Evolutionary conservation across 2,888 invertebrate genomes (phyloP), one percentile per base, ranked within the genome.

Genomic region (Lypha dubia): DNA sequence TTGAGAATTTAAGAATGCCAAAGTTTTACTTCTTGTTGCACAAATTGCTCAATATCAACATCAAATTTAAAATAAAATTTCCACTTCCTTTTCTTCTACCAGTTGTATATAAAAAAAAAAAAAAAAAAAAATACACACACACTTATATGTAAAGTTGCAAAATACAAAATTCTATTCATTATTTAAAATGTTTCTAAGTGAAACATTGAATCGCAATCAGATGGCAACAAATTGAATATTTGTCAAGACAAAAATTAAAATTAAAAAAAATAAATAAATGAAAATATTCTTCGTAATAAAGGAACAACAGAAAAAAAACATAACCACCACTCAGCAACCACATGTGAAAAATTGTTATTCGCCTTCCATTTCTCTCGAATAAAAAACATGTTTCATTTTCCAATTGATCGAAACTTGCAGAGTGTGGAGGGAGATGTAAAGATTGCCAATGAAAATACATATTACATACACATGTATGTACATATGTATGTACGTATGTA

Each of bases 131-230:
- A n/a, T n/a, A n/a, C n/a, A n/a, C n/a, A n/a, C n/a, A n/a, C n/a
- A 44, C 65, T 32, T 63, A 44, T 53, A 46, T 24, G 11, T 32
- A 28, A 56, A 24, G 8, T 38, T 62, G 44, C 8, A 63, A 75
- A 63, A 63, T 49, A 81, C 70, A 70, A 75, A 82, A 70, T 58
- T 73, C 75, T 70, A 76, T 82, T 82, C 75, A 82, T 82, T 82
- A 82, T 82, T 82, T 56, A 82, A 82, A 76, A 82, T 63, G 75
- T 82, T 76, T 76, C 28, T 63, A 70, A 76, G 75, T 56, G 81
- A 68, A 81, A 82, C 81, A 82, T 82, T 76, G 81, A 76, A 82
- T 82, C 76, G 81, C 81, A 75, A 82, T 82, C 81, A 82, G 81
- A 70, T 76, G 81, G 41, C 76, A 82, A 76, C 81, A 82, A 82